A percentile compares a stretch with the other conserved stretches of the same genome.
These are phyloP conservation scores for Micromussa lordhowensis DNA, from an alignment of 92 coral and sea anemone genomes.

Conservation along the genomic window DNA sequence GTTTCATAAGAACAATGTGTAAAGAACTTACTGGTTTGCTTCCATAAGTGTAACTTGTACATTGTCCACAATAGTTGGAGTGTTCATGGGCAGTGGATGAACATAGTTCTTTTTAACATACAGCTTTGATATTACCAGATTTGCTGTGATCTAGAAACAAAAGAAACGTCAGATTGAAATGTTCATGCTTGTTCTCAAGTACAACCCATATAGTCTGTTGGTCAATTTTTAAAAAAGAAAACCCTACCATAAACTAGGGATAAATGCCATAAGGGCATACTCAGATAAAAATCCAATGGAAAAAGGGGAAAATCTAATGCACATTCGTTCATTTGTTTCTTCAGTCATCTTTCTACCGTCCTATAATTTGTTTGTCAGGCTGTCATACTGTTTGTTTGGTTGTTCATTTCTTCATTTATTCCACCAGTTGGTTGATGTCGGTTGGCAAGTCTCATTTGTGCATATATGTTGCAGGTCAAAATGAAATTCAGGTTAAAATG, in stretches of 20 bases:
- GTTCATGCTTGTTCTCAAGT: not conserved
- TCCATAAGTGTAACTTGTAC: conserved; percentile 93
- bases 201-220: not conserved
- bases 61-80: conserved; percentile 77
- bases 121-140: conserved; percentile 80
- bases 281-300: not conserved
- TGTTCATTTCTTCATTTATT: too few species aligned
- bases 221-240: not conserved
- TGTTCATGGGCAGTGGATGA: conserved; percentile 77
- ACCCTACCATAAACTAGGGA: not conserved
- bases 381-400: not conserved
- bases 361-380: not conserved
- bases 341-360: not conserved
- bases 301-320: not conserved
- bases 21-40: conserved; percentile 90
- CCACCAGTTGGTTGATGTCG: not conserved
- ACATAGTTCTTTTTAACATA: conserved; percentile 74
- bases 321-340: too few species aligned
- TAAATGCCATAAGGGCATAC: not conserved
- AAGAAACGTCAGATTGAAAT: not conserved
- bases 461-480: too few species aligned
- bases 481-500: too few species aligned
- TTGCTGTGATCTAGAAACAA: conserved; percentile 84
- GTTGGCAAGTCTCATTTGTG: not conserved
- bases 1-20: not conserved